Evolutionary conservation across 2,888 invertebrate genomes (phyloP).

Genomic region (Aethes cnicana): DNA sequence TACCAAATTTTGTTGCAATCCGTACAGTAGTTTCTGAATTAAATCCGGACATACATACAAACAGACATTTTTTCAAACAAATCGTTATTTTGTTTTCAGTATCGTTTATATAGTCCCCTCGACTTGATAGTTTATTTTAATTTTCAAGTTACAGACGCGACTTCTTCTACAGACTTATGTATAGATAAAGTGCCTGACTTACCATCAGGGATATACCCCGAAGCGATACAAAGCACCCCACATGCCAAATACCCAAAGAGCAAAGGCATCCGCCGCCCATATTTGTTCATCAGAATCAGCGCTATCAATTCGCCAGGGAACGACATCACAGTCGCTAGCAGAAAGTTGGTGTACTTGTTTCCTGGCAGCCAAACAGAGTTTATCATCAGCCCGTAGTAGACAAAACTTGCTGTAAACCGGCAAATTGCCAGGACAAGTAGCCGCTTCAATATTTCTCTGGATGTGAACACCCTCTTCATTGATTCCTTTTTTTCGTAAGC

Average conservation of each 20-base stretch:
- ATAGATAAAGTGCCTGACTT: no score
- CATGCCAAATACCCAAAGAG: slow-evolving; percentile 53
- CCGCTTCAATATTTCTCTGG: slow-evolving; percentile 56
- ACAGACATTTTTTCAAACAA: no score
- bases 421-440: slow-evolving; percentile 48
- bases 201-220: slow-evolving; percentile 57
- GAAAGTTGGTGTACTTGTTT: slow-evolving; percentile 64
- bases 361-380: slow-evolving; percentile 68
- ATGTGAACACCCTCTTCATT: slow-evolving; percentile 49
- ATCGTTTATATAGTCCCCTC: no score
- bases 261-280: slow-evolving; percentile 61
- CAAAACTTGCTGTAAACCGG: slow-evolving; percentile 60
- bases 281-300: slow-evolving; percentile 62
- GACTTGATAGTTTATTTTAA: no score
- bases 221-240: slow-evolving; percentile 52
- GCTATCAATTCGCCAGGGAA: slow-evolving; percentile 66
- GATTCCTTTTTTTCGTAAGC: slow-evolving; percentile 52
- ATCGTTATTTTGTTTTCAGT: no score
- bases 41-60: no score
- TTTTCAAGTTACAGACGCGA: no score
- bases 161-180: no score
- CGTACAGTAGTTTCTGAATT: no score
- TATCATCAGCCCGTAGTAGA: slow-evolving; percentile 66
- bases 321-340: slow-evolving; percentile 63
- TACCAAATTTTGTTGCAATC: no score